A percentile compares a stretch with the other conserved stretches of the same genome.
Conservation (phyloP, 2,888 invertebrate genomes). For the Lycia hirtaria region DNA sequence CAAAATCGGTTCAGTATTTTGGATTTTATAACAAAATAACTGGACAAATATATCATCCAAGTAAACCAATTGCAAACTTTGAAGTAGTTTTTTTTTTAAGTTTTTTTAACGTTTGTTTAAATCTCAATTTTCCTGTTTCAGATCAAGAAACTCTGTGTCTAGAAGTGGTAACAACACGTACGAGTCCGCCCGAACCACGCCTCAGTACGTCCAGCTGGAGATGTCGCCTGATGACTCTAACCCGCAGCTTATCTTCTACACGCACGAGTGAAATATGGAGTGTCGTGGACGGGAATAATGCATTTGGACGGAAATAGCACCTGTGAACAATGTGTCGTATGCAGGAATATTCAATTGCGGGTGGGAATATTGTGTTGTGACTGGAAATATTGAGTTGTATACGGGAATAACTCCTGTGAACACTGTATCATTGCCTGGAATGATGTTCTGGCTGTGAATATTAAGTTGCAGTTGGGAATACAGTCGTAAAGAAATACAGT, state of each 20-base stretch:
- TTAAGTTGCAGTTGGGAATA: neutral
- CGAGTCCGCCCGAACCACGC: constrained; percentile 80
- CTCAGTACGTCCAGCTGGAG: constrained; percentile 78
- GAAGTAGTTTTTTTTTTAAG: too few relatives aligned
- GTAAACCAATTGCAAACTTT: too few relatives aligned
- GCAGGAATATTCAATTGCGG: neutral
- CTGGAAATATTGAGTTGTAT: neutral
- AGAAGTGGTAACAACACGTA: constrained; percentile 70
- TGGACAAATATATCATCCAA: too few relatives aligned
- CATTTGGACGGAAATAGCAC: neutral
- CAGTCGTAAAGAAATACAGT: neutral
- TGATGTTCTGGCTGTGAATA: neutral
- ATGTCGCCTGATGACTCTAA: constrained; percentile 87
- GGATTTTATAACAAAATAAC: too few relatives aligned
- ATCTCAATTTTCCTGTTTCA: too few relatives aligned
- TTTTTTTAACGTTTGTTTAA: too few relatives aligned
- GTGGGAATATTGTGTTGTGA: neutral
- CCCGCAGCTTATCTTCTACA: constrained; percentile 94
- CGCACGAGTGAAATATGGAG: constrained; percentile 85
- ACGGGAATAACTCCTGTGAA: too few relatives aligned
- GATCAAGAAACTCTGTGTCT: constrained; percentile 82
- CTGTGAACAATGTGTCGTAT: neutral
- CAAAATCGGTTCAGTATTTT: too few relatives aligned
- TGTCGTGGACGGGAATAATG: neutral
- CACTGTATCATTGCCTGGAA: neutral